These are phyloP conservation scores for Periparus ater DNA, from an alignment of 2,797 vertebrate genomes.

Conservation along the genomic window DNA sequence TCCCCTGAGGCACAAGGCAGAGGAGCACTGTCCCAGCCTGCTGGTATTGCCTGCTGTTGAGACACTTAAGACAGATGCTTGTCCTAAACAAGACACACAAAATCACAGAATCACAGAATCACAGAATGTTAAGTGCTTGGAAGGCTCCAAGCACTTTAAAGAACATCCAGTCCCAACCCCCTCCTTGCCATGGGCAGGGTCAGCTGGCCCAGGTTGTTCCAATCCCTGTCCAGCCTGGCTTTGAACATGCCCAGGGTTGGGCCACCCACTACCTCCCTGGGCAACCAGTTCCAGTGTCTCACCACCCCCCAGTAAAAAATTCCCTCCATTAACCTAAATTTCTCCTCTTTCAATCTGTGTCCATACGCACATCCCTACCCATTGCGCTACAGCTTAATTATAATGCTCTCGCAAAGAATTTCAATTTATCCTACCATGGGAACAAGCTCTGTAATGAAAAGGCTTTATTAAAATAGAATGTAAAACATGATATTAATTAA, in stretches of 20 bases:
- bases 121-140: background rate
- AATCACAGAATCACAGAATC: background rate
- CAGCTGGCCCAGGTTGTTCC: background rate
- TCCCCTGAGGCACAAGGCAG: background rate
- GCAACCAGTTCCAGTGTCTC: background rate
- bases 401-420: background rate
- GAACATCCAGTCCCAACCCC: background rate
- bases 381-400: background rate
- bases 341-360: background rate
- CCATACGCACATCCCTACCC: background rate
- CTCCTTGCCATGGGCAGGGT: background rate
- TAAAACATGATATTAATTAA: slow-evolving; percentile 25
- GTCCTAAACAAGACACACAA: background rate
- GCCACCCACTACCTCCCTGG: background rate
- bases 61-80: background rate
- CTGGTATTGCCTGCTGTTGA: background rate
- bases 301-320: background rate
- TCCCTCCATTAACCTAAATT: background rate
- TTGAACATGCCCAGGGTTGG: background rate
- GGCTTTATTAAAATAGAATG: slow-evolving; percentile 40
- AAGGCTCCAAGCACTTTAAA: background rate
- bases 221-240: background rate
- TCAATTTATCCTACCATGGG: slow-evolving; percentile 12
- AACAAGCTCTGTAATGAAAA: slow-evolving; percentile 39
- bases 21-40: fast-evolving